phyloP scores from a whole-genome alignment of 2,888 invertebrate genomes.

The Apeira syringaria region DNA sequence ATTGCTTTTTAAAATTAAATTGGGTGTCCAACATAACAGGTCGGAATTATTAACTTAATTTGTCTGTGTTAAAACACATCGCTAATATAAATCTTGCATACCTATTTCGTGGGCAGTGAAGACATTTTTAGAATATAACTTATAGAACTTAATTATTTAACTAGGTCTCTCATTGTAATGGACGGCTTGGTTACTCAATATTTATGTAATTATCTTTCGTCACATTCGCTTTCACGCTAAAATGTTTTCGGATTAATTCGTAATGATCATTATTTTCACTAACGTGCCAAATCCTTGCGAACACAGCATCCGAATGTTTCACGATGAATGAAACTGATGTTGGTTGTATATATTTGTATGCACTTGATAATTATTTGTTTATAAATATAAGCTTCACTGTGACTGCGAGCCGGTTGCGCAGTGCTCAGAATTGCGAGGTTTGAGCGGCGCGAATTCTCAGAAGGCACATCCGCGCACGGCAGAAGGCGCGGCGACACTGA shows the following conservation, averaged over 20 bases:
- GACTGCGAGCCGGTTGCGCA: conserved; percentile 44
- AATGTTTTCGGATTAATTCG: conserved; percentile 34
- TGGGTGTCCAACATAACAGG: too few species aligned
- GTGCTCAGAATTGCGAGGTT: conserved; percentile 35
- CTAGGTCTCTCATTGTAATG: neutral
- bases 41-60: too few species aligned
- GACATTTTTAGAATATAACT: conserved; percentile 1
- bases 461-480: conserved; percentile 50
- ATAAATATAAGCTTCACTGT: conserved; percentile 61
- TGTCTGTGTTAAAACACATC: conserved; percentile 2
- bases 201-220: conserved; percentile 44
- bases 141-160: neutral
- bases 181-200: conserved; percentile 24
- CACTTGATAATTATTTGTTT: conserved; percentile 57
- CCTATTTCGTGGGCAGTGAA: neutral
- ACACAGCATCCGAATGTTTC: conserved; percentile 13
- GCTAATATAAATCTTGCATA: neutral
- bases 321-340: conserved; percentile 42
- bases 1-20: too few species aligned
- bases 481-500: conserved; percentile 69
- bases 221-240: conserved; percentile 51
- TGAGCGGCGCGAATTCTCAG: conserved; percentile 11
- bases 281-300: conserved; percentile 21
- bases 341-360: conserved; percentile 28
- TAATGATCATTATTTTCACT: conserved; percentile 42